Evolutionary conservation across 2,113 vertebrate genomes (phyloP), one percentile per base, ranked within the genome.

Genomic region (Bos indicus): DNA sequence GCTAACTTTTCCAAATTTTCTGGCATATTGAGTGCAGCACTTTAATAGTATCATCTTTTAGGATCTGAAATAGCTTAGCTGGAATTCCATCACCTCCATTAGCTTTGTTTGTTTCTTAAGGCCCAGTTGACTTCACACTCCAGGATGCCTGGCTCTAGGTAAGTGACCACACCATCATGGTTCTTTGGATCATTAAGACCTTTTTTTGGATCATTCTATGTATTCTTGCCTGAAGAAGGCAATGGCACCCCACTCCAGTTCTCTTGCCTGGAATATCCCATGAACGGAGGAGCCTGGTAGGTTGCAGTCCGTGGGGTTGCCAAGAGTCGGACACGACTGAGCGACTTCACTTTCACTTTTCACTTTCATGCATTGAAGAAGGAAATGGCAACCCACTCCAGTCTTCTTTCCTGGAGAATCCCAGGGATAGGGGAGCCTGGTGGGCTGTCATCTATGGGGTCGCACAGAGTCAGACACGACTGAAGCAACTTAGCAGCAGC

Each of bases 281-380:
- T 30, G 28, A 1, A 62, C 0, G 13, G 13, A 62, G 60, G 28
- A 30, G 60, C 13, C 60, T 3, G 28, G 28, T 62, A 15, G 28
- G 59, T 28, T 62, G 13, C 1, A 60, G 59, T 14, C 28, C 59
- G 7, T 62, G 59, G 59, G 26, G 28, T 62, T 28, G 1, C 6
- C 0, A 62, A 60, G 59, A 62, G 59, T 62, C 12, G 0, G 59
- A 30, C 59, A 30, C 0, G 1, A 30, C 59, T 62, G 28, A 62
- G 13, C 0, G 0, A 62, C 59, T 30, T 62, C 59, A 28, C 28
- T 62, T 30, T 62, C 28, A 62, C 28, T 30, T 62, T 62, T 30
- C 59, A 30, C 59, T 62, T 62, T 30, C 59, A 62, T 62, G 13
- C 12, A 30, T 0, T 62, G 60, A 13, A 62, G 60, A 3, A 62